Evolutionary conservation across 2,888 invertebrate species (phyloP).

Genomic region (Masnerella sp.): DNA sequence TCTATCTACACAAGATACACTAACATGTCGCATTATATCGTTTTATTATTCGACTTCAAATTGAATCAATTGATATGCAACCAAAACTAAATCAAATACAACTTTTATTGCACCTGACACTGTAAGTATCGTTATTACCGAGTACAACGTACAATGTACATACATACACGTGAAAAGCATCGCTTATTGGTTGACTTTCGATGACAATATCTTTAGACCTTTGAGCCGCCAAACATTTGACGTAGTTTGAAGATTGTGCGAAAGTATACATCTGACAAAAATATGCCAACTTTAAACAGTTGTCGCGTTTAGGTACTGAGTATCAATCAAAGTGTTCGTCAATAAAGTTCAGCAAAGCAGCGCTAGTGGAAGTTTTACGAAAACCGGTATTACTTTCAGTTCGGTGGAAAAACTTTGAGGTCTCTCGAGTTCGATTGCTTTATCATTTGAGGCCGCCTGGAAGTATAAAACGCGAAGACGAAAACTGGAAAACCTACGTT

Average conservation of each 20-base stretch:
- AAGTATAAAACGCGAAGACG: slow-evolving; percentile 41
- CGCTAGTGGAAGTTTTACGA: slow-evolving; percentile 22
- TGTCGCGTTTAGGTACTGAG: not conserved
- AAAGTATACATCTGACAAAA: slow-evolving; percentile 30
- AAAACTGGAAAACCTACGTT: slow-evolving; percentile 11
- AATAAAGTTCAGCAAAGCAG: too few relatives aligned
- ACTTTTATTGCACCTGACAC: slow-evolving; percentile 38
- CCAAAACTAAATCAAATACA: too few relatives aligned
- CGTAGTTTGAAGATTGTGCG: slow-evolving; percentile 28
- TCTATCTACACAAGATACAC: too few relatives aligned
- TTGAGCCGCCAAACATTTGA: slow-evolving; percentile 33
- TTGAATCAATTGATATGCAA: slow-evolving; percentile 10
- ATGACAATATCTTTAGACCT: slow-evolving; percentile 46
- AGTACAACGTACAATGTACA: slow-evolving; percentile 26
- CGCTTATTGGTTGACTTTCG: slow-evolving; percentile 40
- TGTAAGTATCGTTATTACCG: slow-evolving; percentile 48
- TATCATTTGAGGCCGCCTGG: slow-evolving; percentile 37
- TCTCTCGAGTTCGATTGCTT: slow-evolving; percentile 19
- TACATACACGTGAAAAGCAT: slow-evolving; percentile 38
- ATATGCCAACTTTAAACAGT: slow-evolving; percentile 31
- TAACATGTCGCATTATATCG: too few relatives aligned
- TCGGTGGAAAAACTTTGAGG: slow-evolving; percentile 21
- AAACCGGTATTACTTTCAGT: slow-evolving; percentile 17
- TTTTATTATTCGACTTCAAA: not conserved
- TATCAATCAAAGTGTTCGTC: too few relatives aligned